Evolutionary conservation across 1,140 invertebrate species (phyloP), one percentile per base, ranked within the genome.

Genomic region (Ladona fulva): DNA sequence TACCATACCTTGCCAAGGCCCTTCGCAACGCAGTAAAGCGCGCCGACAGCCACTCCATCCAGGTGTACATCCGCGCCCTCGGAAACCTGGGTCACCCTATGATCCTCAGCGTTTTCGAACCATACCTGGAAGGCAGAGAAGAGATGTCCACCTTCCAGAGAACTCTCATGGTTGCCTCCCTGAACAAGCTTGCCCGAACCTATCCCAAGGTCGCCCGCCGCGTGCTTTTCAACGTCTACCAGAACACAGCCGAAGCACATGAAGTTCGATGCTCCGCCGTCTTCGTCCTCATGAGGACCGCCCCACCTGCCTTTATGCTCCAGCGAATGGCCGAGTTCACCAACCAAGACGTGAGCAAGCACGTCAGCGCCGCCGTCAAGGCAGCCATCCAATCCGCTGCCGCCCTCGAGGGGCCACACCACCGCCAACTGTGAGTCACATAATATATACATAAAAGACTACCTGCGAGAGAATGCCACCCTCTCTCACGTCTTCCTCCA

Each of bases 251-350:
- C 74, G 91, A 93, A 80, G 80, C 85, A 22, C 87, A 89, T 77
- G 88, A 92, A 85, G 84, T 92, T 1, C 87, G 92, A 80, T 87
- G 88, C 25, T 88, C 88, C 74, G 91, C 91, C 66, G 88, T 92
- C 12, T 87, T 86, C 37, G 83, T 87, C 19, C 76, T 89, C 42
- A 88, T 92, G 83, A 85, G 84, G 74, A 86, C 88, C 42, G 84
- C 88, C 66, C 91, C 91, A 16, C 86, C 90, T 0, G 81, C 84
- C 22, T 83, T 82, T 10, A 90, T 92, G 86, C 87, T 93, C 80
- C 89, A 91, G 83, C 85, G 87, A 66, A 91, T 93, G 88, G 92
- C 92, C 74, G 81, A 89, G 79, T 89, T 87, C 82, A 92, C 91
- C 3, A 88, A 91, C 78, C 82, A 86, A 44, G 92, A 93, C 80